Conservation (phyloP, 2,888 invertebrate genomes). For the Eupsilia transversa region DNA sequence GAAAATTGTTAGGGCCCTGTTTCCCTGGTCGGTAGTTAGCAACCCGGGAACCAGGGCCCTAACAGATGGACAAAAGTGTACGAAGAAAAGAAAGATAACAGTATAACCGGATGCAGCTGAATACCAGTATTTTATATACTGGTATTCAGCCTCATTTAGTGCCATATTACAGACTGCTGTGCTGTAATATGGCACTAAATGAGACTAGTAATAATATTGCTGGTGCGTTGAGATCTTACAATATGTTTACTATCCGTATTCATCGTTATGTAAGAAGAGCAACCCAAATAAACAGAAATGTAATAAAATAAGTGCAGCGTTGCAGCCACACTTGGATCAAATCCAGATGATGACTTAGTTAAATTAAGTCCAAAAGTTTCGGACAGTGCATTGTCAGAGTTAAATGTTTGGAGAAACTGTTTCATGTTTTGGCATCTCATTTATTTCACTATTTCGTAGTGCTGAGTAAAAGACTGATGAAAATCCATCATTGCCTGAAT, state of each 20-base stretch:
- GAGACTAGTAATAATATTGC: background rate
- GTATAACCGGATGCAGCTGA: too few species aligned
- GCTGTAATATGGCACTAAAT: background rate
- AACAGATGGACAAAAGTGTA: too few species aligned
- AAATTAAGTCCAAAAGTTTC: slow-evolving; percentile 24
- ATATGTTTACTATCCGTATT: background rate
- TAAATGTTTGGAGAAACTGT: slow-evolving; percentile 3
- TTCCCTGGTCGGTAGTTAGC: too few species aligned
- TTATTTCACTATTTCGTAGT: background rate
- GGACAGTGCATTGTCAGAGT: slow-evolving; percentile 19
- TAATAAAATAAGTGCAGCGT: slow-evolving; percentile 25
- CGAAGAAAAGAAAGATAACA: too few species aligned
- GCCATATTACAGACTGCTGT: too few species aligned
- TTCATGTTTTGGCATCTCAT: background rate
- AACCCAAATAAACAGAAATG: background rate
- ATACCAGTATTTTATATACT: too few species aligned
- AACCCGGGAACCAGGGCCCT: too few species aligned
- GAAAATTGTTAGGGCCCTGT: too few species aligned
- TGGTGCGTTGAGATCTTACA: background rate
- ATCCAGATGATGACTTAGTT: slow-evolving; percentile 19
- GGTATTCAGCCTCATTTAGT: too few species aligned
- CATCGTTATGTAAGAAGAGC: background rate
- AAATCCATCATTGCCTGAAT: background rate
- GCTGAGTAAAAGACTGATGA: background rate
- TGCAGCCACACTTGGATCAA: slow-evolving; percentile 22